phyloP scores from a whole-genome alignment of 2,888 invertebrate genomes.

The Noctuana brunneofusca region DNA sequence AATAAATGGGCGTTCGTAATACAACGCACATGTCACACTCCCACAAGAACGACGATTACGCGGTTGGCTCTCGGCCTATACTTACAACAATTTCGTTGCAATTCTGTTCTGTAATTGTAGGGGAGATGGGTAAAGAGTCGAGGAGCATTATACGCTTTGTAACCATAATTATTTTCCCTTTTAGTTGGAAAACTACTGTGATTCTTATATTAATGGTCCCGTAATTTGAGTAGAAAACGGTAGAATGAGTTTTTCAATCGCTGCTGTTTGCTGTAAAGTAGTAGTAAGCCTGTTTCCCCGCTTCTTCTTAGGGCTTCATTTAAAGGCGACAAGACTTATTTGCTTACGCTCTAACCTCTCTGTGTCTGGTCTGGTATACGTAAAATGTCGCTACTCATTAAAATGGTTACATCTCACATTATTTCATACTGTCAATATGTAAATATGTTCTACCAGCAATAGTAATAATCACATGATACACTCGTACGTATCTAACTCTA shows the following conservation, averaged over 20 bases:
- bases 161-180: background rate
- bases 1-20: constrained; percentile 6
- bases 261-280: background rate
- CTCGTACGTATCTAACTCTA: too few relatives aligned
- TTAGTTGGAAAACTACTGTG: background rate
- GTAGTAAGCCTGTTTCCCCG: too few relatives aligned
- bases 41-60: constrained; percentile 58
- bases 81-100: constrained; percentile 62
- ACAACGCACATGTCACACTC: constrained; percentile 57
- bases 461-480: too few relatives aligned
- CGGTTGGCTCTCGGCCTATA: constrained; percentile 41
- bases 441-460: too few relatives aligned
- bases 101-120: constrained; percentile 51
- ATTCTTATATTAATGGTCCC: constrained; percentile 2
- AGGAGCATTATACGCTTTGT: constrained; percentile 23
- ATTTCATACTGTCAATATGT: too few relatives aligned
- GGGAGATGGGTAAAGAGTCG: constrained; percentile 36
- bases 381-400: too few relatives aligned
- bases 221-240: background rate
- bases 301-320: too few relatives aligned
- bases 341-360: too few relatives aligned
- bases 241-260: background rate
- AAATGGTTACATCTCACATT: too few relatives aligned
- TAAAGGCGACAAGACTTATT: too few relatives aligned
- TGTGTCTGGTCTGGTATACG: too few relatives aligned